A percentile compares a stretch with the other conserved stretches of the same genome.
phyloP scores from a whole-genome alignment of 2,888 invertebrate genomes.

The Unio delphinus region DNA sequence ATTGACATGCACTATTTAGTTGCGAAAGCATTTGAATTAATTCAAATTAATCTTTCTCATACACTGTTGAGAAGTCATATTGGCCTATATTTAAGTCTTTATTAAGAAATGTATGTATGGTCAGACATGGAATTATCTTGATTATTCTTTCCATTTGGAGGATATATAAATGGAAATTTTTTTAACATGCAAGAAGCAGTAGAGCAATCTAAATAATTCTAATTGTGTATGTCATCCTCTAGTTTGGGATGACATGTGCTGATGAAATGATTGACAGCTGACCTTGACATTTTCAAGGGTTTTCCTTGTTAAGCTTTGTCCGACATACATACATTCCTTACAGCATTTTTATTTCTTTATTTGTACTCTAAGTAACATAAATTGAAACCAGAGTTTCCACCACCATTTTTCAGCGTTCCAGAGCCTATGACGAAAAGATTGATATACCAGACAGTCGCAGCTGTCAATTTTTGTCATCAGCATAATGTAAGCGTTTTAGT shows the following conservation, averaged over 20 bases:
- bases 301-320: too few relatives aligned
- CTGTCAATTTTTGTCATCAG: conserved; percentile 96
- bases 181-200: too few relatives aligned
- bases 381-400: not conserved
- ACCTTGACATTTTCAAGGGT: too few relatives aligned
- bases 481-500: conserved; percentile 78
- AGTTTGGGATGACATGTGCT: too few relatives aligned
- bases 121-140: too few relatives aligned
- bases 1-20: too few relatives aligned
- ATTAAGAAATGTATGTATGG: not conserved
- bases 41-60: conserved; percentile 1
- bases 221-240: too few relatives aligned
- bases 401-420: conserved; percentile 75
- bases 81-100: not conserved
- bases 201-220: too few relatives aligned
- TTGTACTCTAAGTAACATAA: not conserved
- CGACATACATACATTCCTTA: too few relatives aligned
- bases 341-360: not conserved
- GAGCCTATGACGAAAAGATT: conserved; percentile 92
- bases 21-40: not conserved
- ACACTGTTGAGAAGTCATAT: not conserved
- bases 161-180: too few relatives aligned
- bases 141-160: too few relatives aligned
- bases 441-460: conserved; percentile 94
- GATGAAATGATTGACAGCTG: too few relatives aligned